Evolutionary conservation across 1,140 invertebrate genomes (phyloP).

Genomic region (Hyles euphorbiae): DNA sequence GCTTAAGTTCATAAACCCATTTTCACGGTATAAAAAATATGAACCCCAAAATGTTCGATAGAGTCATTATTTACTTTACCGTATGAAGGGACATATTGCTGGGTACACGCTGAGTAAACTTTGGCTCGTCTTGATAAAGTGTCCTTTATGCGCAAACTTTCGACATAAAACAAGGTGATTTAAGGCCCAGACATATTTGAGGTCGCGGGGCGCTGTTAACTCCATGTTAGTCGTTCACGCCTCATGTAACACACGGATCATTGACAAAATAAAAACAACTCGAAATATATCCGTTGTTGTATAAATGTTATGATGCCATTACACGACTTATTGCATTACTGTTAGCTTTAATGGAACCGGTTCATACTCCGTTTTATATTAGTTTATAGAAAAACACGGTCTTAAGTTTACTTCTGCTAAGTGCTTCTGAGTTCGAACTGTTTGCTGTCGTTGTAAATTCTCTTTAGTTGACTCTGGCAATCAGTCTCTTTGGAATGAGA

Average conservation of each 20-base stretch:
- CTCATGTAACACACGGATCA: conserved; percentile 6
- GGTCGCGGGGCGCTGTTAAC: conserved; percentile 4
- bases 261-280: background rate
- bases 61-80: conserved; percentile 3
- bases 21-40: background rate
- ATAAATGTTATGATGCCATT: background rate
- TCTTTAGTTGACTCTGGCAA: too few species aligned
- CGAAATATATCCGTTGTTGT: background rate
- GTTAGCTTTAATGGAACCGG: too few species aligned
- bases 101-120: conserved; percentile 13
- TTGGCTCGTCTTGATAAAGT: conserved; percentile 17
- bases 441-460: too few species aligned
- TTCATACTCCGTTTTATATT: too few species aligned
- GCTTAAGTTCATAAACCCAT: too few species aligned
- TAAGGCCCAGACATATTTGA: conserved; percentile 15
- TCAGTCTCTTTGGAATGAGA: too few species aligned
- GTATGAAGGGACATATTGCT: conserved; percentile 16
- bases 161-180: conserved; percentile 24
- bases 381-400: too few species aligned
- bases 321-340: too few species aligned
- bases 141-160: conserved; percentile 24
- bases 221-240: conserved; percentile 8
- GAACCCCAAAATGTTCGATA: conserved; percentile 1
- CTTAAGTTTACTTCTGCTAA: too few species aligned
- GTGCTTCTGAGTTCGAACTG: too few species aligned